Evolutionary conservation across 2,888 invertebrate genomes (phyloP), one percentile per base, ranked within the genome.

Genomic region (Cheilosia vernalis): DNA sequence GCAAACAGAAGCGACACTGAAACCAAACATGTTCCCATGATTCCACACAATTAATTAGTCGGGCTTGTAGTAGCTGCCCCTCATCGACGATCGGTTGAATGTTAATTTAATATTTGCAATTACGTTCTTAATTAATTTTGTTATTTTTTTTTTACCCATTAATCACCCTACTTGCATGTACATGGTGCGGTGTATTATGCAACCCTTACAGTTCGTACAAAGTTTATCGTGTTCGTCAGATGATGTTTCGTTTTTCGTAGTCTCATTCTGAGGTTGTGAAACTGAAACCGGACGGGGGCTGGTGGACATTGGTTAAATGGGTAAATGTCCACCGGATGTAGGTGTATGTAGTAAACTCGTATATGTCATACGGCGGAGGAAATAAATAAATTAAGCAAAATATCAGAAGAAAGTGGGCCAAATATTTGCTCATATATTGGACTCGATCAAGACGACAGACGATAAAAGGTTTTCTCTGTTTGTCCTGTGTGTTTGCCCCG

Each of bases 31-130:
- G 66, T 67, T 67, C 66, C 61, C 60, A 72, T 77, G 78, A 64
- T 49, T 53, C 47, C 77, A 42, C 66, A 47, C 58, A 80, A 53
- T 47, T 55, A 80, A 80, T 49, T 73, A 33, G 37, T 40, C 70
- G 17, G 30, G 15, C 66, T 51, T 40, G 40, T 24, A n/a, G 21
- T 9, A 42, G 51, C 24, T 51, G 13, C 13, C 24, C 27, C 15
- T 6, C 17, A 56, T 19, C 19, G 13, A 15, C 63, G 42, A 56
- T 30, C 61, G 53, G 42, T 49, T 40, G 80, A 42, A 77, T 77
- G 72, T 72, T 77, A 77, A 82, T 83, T 78, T 83, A 83, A 83
- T 83, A 78, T 77, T 82, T 66, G 77, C 72, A 77, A 82, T 78
- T 73, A 79, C 61, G 55, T 73, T 83, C 67, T 83, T 83, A 69